phyloP scores from a whole-genome alignment of 2,888 invertebrate species.

The Busseola fusca region DNA sequence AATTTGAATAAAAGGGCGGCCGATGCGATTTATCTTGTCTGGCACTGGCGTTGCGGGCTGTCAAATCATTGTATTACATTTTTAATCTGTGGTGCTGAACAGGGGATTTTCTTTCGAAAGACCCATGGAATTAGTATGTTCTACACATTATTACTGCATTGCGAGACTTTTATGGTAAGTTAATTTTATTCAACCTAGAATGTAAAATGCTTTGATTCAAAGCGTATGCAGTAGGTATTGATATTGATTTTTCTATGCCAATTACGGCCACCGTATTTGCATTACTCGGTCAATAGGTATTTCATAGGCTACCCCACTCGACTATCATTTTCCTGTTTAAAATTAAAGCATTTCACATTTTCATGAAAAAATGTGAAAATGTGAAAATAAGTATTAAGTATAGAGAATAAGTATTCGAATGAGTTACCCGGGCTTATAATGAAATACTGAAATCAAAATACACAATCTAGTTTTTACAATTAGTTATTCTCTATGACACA shows the following conservation, averaged over 20 bases:
- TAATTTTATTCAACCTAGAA: conserved; percentile 1
- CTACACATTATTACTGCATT: neutral
- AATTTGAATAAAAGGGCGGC: neutral
- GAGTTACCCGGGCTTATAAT: too few relatives aligned
- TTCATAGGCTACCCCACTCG: neutral
- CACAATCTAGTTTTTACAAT: too few relatives aligned
- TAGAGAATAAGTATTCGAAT: too few relatives aligned
- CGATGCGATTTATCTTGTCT: neutral
- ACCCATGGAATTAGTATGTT: neutral
- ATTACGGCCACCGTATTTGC: conserved; percentile 6
- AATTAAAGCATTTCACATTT: too few relatives aligned
- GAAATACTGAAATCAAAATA: too few relatives aligned
- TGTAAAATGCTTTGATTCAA: conserved; percentile 20
- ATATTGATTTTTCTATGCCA: conserved; percentile 37
- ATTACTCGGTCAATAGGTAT: conserved; percentile 18
- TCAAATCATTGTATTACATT: neutral
- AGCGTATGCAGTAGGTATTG: conserved; percentile 14
- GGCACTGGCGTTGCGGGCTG: neutral
- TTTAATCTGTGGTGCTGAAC: neutral
- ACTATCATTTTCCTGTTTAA: neutral
- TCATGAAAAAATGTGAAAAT: too few relatives aligned
- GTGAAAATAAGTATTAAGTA: too few relatives aligned
- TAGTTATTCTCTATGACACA: too few relatives aligned
- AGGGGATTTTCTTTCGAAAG: neutral
- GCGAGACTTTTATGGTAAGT: neutral